Evolutionary conservation across 2,797 vertebrate species (phyloP).

Genomic region (Oophaga sylvatica): DNA sequence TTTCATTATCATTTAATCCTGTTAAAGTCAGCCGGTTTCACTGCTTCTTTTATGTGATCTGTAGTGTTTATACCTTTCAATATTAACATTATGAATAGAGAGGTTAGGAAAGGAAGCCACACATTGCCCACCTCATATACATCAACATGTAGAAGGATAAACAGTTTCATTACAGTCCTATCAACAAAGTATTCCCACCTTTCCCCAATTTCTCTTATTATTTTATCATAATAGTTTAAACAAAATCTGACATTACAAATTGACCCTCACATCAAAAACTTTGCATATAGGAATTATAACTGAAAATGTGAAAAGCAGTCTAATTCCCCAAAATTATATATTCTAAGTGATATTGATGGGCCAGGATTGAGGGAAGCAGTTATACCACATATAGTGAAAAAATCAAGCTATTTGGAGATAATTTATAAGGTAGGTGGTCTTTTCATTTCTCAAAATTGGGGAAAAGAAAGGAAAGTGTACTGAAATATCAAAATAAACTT

Average conservation of each 20-base stretch:
- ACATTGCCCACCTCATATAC: not conserved
- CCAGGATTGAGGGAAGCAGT: not conserved
- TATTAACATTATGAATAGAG: constrained; percentile 26
- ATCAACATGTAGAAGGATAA: not conserved
- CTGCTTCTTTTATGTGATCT: constrained; percentile 28
- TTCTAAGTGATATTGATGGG: not conserved
- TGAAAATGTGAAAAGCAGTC: not conserved
- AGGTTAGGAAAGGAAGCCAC: constrained; percentile 16
- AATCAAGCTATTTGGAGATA: too few relatives aligned
- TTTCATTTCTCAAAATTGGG: too few relatives aligned
- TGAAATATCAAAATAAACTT: too few relatives aligned
- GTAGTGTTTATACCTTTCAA: constrained; percentile 51
- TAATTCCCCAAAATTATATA: too few relatives aligned
- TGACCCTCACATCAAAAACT: not conserved
- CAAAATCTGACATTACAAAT: not conserved
- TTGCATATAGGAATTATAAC: not conserved
- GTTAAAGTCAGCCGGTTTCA: constrained; percentile 34
- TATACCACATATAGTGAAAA: not conserved
- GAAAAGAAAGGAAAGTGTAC: too few relatives aligned
- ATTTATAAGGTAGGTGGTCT: too few relatives aligned
- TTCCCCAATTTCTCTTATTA: not conserved
- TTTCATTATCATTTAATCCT: constrained; percentile 65
- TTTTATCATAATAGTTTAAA: not conserved
- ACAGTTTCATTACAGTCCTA: not conserved
- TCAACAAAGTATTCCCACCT: not conserved